A percentile compares a stretch with the other conserved stretches of the same genome.
These are phyloP conservation scores for Prunella strophiata DNA, from an alignment of 2,797 vertebrate genomes.

Conservation along the genomic window DNA sequence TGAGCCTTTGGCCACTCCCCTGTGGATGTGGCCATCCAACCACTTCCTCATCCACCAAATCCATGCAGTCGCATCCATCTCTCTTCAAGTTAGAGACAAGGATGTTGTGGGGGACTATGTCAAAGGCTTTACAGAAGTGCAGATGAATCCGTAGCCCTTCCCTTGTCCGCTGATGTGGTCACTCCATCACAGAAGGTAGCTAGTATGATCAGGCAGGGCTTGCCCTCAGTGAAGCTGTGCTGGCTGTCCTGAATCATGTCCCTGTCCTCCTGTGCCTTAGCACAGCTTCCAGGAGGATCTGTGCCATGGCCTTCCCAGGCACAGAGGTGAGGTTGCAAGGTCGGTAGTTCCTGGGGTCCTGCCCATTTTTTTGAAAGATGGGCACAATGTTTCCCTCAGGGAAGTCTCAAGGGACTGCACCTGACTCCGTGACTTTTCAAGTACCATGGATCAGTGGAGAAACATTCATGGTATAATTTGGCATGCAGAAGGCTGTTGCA, in stretches of 20 bases:
- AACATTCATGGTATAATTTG: not conserved
- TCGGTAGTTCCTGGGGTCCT: not conserved
- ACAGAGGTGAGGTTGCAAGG: not conserved
- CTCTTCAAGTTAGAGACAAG: not conserved
- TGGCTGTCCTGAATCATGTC: not conserved
- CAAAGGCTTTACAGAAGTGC: not conserved
- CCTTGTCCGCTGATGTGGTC: not conserved
- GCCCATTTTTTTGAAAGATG: not conserved
- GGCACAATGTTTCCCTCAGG: not conserved
- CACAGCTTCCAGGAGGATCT: not conserved
- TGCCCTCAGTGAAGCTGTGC: not conserved
- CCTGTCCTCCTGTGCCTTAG: not conserved
- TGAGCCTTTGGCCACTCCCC: not conserved
- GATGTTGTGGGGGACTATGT: not conserved
- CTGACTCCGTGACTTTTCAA: not conserved
- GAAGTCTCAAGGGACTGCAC: not conserved
- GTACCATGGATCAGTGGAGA: not conserved
- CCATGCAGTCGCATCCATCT: not conserved
- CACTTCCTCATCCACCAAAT: not conserved
- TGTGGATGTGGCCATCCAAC: not conserved
- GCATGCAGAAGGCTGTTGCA: not conserved
- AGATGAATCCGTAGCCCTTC: rapidly evolving
- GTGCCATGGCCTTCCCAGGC: not conserved
- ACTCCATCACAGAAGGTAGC: not conserved
- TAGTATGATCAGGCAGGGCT: not conserved